Base-by-base conservation (phyloP, 2,113 vertebrate genomes). In the Oriolus oriolus region DNA sequence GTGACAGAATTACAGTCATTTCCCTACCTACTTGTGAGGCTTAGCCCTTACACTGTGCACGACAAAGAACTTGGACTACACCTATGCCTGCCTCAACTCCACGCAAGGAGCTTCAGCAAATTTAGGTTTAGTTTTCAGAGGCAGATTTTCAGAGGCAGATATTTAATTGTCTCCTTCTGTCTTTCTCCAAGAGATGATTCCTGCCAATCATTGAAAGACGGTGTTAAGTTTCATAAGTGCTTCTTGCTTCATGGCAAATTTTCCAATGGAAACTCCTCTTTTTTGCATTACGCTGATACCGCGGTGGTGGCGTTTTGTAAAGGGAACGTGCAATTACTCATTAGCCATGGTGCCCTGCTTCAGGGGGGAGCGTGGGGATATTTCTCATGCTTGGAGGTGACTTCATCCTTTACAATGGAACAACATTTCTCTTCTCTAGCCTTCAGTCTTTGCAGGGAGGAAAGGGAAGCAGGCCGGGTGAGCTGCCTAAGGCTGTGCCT, bases 21-120 rank as follows among this genome's bases (percentile, higher is more conserved):
- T 47, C 23, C 47, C 44, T 70, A 59, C 33, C 53, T 30, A 2
- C 4, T 7, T 14, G 11, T 7, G 41, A 54, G 28, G 22, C 56
- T 54, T 20, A 35, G 20, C 59, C 44, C 24, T n/a, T 13, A 13
- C 1, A 0, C 37, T 17, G 22, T 7, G 26, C 3, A 0, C 10
- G 4, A 3, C 53, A 13, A 39, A 28, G 71, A 33, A 5, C 52
- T 8, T 21, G 24, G 80, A 24, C 28, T 82, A 3, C 13, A 15
- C n/a, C 7, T 1, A 13, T 4, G 33, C 33, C 57, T 63, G 60
- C 28, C 12, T 59, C 22, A 18, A 0, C 22, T 54, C 31, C 49
- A 39, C 31, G 20, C 65, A 37, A 19, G 2, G 15, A 73, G n/a
- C 39, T 74, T 11, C 52, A 65, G 61, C 53, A 87, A n/a, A 27